Evolutionary conservation across 64 coral and sea anemone genomes (phyloP), one percentile per base, ranked within the genome.

Genomic region (Hydrozoanthus tunicans): DNA sequence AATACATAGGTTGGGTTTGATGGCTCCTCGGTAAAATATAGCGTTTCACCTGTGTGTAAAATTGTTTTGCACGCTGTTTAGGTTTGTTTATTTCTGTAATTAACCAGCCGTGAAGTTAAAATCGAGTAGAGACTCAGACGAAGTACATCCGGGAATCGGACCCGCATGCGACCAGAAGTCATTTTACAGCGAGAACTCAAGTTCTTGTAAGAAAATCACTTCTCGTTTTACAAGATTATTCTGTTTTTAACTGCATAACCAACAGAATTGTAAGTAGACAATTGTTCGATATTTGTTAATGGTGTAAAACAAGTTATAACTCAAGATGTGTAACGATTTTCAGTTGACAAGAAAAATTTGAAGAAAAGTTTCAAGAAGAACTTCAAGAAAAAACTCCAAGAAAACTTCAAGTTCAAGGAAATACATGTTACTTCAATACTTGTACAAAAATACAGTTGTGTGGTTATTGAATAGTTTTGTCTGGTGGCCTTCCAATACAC

Each of bases 141-240:
- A 77, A 11, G 12, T 53, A 77, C 74, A 77, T 77, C 74, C 74
- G 43, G 74, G 74, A 77, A 53, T 55, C 74, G 3, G 74, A 77
- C 53, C 8, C 74, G 54, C 25, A 51, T 20, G 74, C 12, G 53
- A 77, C 51, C 74, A 77, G 74, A 77, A 77, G 74, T 77, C 54
- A 14, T 70, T 70, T 53, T 77, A 26, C 72, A 75, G 72, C 12
- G 51, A 77, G 74, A 77, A 77, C 51, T 77, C 74, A 77, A 77
- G 51, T 77, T 77, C 74, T 77, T 77, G 74, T 53, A 77, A 55
- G 74, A 77, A 77, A 77, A 2, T 77, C 5, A 8, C 74, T 77
- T 77, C 74, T 77, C 74, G 12, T 77, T 77, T 77, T 77, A 74
- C 71, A 26, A 74, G 71, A 74, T 74, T 74, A 74, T 74, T 74